These are phyloP conservation scores for Platyura marginata DNA, from an alignment of 1,140 invertebrate species.

Conservation along the genomic window DNA sequence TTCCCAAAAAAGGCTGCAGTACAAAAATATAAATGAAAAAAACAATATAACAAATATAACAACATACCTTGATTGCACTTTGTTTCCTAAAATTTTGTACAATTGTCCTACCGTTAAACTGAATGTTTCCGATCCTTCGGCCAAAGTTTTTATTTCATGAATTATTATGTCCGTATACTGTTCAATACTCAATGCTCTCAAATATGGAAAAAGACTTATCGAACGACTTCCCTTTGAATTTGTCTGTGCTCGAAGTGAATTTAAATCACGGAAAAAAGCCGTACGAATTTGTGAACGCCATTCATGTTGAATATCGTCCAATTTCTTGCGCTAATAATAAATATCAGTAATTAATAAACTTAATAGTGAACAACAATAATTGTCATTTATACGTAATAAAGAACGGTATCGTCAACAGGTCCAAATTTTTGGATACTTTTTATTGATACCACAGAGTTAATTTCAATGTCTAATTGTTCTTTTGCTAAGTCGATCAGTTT, in stretches of 20 bases:
- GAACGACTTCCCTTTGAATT: constrained; percentile 18
- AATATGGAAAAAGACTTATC: constrained; percentile 46
- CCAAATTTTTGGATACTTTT: constrained; percentile 39
- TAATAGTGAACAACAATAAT: no score
- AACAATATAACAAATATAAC: no score
- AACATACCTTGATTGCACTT: no score
- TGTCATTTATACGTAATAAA: constrained; percentile 34
- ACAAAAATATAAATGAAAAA: no score
- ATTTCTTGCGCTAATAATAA: constrained; percentile 28
- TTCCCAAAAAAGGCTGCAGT: no score
- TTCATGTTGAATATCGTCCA: constrained; percentile 36
- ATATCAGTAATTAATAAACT: constrained; percentile 8
- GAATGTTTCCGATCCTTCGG: constrained; percentile 58
- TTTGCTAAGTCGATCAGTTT: constrained; percentile 31
- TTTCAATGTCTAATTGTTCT: constrained; percentile 48
- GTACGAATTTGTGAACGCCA: constrained; percentile 42
- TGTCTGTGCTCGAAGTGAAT: constrained; percentile 32
- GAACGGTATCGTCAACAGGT: constrained; percentile 20
- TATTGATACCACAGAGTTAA: constrained; percentile 38
- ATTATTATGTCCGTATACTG: constrained; percentile 45
- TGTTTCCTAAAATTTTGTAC: constrained; percentile 45
- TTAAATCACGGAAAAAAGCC: constrained; percentile 47
- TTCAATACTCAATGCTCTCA: constrained; percentile 41
- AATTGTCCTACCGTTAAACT: constrained; percentile 47
- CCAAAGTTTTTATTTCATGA: constrained; percentile 45